A percentile compares a stretch with the other conserved stretches of the same genome.
These are phyloP conservation scores for Pararge aegeria DNA, from an alignment of 1,140 invertebrate species.

Conservation along the genomic window DNA sequence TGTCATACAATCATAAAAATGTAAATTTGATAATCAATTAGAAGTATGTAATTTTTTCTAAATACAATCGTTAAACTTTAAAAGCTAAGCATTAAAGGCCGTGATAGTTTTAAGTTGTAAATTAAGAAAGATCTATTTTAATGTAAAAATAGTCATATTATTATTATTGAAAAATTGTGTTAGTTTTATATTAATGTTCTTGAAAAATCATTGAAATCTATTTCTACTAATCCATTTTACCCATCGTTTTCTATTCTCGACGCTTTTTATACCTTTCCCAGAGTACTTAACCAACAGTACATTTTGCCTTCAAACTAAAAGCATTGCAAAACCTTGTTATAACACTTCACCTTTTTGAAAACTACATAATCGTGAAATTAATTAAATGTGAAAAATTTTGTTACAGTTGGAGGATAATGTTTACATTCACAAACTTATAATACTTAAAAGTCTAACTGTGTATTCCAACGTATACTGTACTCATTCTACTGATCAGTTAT, in stretches of 20 bases:
- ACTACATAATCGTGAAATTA: too few relatives aligned
- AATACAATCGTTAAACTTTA: slow-evolving; percentile 5
- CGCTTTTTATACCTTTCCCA: not conserved
- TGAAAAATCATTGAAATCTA: not conserved
- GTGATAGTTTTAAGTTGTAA: slow-evolving; percentile 28
- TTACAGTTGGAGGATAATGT: too few relatives aligned
- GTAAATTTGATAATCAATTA: slow-evolving; percentile 4
- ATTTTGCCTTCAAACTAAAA: not conserved
- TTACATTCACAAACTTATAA: too few relatives aligned
- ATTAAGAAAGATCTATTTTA: slow-evolving; percentile 5
- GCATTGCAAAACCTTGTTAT: not conserved
- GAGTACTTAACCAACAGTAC: not conserved
- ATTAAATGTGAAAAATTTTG: too few relatives aligned
- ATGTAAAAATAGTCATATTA: not conserved
- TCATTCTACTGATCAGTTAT: too few relatives aligned
- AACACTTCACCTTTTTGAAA: not conserved
- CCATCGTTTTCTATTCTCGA: slow-evolving; percentile 7
- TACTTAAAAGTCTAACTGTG: too few relatives aligned
- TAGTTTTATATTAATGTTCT: not conserved
- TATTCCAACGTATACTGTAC: too few relatives aligned
- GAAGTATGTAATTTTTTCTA: not conserved
- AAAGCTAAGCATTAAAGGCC: slow-evolving; percentile 25
- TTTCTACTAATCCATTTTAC: slow-evolving; percentile 6
- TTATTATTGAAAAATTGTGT: not conserved
- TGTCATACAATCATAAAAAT: not conserved